Evolutionary conservation across 2,113 vertebrate genomes (phyloP).

Genomic region (Dendrocopos noguchii): DNA sequence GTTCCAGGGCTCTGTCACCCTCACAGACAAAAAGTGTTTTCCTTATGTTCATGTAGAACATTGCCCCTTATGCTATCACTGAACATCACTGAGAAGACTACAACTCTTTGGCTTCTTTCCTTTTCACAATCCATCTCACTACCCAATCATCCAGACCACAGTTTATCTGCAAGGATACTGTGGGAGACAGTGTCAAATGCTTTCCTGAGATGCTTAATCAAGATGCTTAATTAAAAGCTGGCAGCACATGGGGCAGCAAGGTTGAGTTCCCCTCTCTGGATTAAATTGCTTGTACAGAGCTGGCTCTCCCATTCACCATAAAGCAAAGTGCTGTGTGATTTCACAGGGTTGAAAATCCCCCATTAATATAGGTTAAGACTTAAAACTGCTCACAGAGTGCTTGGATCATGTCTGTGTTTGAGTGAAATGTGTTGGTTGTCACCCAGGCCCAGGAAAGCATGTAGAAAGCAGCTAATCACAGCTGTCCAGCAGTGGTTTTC

Average conservation of each 20-base stretch:
- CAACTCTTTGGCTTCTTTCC: too few species aligned
- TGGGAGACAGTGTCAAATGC: too few species aligned
- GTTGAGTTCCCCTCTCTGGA: background rate
- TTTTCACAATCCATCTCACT: too few species aligned
- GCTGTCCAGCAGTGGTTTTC: background rate
- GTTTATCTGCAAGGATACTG: too few species aligned
- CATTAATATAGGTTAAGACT: rapidly evolving
- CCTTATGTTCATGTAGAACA: too few species aligned
- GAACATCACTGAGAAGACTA: too few species aligned
- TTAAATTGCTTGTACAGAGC: background rate
- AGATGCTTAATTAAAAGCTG: background rate
- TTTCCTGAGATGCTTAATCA: too few species aligned
- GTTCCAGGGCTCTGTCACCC: too few species aligned
- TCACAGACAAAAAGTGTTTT: too few species aligned
- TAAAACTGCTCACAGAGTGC: background rate
- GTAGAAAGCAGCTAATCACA: background rate
- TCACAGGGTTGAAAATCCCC: background rate
- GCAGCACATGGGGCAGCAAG: background rate
- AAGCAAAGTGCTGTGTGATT: background rate
- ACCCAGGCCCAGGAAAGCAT: background rate
- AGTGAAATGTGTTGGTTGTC: background rate
- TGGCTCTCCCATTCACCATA: background rate
- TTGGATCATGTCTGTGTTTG: background rate
- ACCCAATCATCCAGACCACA: too few species aligned
- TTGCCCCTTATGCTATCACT: too few species aligned